Conservation (phyloP, 2,888 invertebrate species). For the Ennomos quercinarius region DNA sequence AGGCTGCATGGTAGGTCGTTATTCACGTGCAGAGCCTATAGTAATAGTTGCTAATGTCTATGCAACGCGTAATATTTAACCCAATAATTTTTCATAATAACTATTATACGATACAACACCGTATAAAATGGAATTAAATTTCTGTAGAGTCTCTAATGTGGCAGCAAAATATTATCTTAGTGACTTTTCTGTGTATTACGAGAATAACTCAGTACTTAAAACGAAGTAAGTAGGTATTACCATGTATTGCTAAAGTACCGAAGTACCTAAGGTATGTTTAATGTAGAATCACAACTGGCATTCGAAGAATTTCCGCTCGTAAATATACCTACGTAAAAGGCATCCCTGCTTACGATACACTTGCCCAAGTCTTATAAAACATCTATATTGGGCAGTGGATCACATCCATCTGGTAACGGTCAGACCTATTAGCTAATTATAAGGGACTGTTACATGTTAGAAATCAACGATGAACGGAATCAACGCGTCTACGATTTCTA, state of each 20-base stretch:
- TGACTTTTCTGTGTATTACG: conserved; percentile 21
- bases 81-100: not conserved
- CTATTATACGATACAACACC: not conserved
- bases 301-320: conserved; percentile 35
- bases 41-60: too few relatives aligned
- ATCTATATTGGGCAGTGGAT: conserved; percentile 28
- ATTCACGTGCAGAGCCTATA: too few relatives aligned
- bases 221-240: too few relatives aligned
- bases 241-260: too few relatives aligned
- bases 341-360: conserved; percentile 23
- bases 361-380: conserved; percentile 30
- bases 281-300: conserved; percentile 6
- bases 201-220: too few relatives aligned
- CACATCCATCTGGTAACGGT: conserved; percentile 15
- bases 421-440: conserved; percentile 32
- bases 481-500: not conserved
- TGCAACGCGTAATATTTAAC: too few relatives aligned
- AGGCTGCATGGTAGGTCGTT: too few relatives aligned
- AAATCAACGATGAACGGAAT: conserved; percentile 13
- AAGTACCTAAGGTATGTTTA: not conserved
- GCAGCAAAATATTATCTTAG: conserved; percentile 2
- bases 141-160: not conserved
- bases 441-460: conserved; percentile 10
- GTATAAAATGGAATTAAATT: conserved; percentile 4
- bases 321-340: conserved; percentile 38